phyloP scores from a whole-genome alignment of 2,888 invertebrate genomes.

The Neoaliturus tenellus region DNA sequence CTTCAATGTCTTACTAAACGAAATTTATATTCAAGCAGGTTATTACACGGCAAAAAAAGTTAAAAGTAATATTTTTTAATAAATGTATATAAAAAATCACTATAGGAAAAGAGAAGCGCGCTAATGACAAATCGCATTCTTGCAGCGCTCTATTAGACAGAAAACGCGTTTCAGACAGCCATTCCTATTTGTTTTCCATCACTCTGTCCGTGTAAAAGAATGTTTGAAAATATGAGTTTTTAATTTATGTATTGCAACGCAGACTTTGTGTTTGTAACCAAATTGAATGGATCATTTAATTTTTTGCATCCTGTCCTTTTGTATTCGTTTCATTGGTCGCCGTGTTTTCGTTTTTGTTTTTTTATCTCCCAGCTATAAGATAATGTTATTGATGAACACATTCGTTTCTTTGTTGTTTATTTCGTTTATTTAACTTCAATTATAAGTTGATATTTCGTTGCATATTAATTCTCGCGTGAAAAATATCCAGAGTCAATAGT shows the following conservation, averaged over 20 bases:
- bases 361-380: slow-evolving; percentile 4
- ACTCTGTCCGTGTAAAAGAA: slow-evolving; percentile 26
- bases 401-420: slow-evolving; percentile 20
- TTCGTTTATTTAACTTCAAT: slow-evolving; percentile 3
- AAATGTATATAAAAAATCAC: too few species aligned
- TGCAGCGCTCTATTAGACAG: slow-evolving; percentile 7
- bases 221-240: slow-evolving; percentile 45
- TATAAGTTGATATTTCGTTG: not conserved
- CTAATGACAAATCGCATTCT: not conserved
- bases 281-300: slow-evolving; percentile 51
- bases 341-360: slow-evolving; percentile 34
- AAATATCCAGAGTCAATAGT: not conserved
- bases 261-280: slow-evolving; percentile 47
- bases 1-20: too few species aligned
- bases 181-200: slow-evolving; percentile 48
- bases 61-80: too few species aligned
- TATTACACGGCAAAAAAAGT: too few species aligned
- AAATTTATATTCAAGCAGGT: too few species aligned
- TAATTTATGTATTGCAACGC: slow-evolving; percentile 50
- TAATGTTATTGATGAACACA: slow-evolving; percentile 8
- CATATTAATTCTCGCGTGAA: not conserved
- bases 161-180: slow-evolving; percentile 18
- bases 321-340: slow-evolving; percentile 23
- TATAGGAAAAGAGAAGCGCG: too few species aligned
- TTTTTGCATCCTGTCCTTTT: slow-evolving; percentile 41